Conservation (phyloP, 1,140 invertebrate genomes). For the Zaprionus davidi region DNA sequence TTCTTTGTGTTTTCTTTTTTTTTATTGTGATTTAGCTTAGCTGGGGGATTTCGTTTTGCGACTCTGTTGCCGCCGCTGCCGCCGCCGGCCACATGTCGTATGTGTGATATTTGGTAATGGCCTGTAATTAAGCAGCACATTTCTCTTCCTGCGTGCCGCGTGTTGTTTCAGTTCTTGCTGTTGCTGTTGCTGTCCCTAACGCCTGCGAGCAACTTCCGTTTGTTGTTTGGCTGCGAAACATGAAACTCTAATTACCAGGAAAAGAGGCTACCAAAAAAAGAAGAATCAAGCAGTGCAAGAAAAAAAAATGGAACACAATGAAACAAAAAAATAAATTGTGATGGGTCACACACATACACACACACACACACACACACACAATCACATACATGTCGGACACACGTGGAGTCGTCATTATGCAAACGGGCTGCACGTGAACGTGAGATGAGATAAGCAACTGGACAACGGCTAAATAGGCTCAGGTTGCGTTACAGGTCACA, state of each 20-base stretch:
- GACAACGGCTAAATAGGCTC: conserved; percentile 13
- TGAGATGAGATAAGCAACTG: conserved; percentile 11
- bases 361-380: neutral
- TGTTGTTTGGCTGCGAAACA: conserved; percentile 62
- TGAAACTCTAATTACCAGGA: conserved; percentile 78
- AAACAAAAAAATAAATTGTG: conserved; percentile 17
- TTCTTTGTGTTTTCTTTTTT: neutral
- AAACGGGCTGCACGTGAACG: conserved; percentile 15
- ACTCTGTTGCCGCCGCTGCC: neutral
- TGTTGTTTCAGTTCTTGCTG: conserved; percentile 15
- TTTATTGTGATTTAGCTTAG: conserved; percentile 43
- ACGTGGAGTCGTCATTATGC: conserved; percentile 32
- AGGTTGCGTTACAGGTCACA: neutral
- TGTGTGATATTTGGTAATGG: conserved; percentile 79
- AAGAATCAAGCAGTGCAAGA: conserved; percentile 5
- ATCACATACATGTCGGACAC: conserved; percentile 25
- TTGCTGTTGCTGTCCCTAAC: conserved; percentile 26
- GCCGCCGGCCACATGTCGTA: conserved; percentile 59
- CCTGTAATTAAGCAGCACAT: conserved; percentile 76
- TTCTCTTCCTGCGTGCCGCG: conserved; percentile 28
- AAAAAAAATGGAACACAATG: conserved; percentile 3
- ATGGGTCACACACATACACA: neutral
- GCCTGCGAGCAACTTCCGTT: conserved; percentile 73
- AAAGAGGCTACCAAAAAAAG: conserved; percentile 44
- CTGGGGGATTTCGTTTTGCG: conserved; percentile 17